These are phyloP conservation scores for Nasonia giraulti DNA, from an alignment of 1,140 invertebrate species.

Conservation along the genomic window DNA sequence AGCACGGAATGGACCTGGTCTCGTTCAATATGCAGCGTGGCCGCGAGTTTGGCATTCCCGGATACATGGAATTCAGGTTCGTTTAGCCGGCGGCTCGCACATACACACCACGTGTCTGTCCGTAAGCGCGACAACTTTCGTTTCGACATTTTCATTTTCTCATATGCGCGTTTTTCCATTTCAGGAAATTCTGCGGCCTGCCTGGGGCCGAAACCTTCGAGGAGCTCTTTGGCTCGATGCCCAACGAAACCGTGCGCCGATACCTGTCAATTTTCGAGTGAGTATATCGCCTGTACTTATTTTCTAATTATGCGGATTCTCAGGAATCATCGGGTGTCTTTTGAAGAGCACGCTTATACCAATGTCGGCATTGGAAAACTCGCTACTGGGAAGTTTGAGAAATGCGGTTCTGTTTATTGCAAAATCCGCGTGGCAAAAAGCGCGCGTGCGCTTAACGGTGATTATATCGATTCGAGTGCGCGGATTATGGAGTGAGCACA, in stretches of 20 bases:
- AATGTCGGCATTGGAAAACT: neutral
- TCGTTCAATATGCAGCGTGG: conserved; percentile 96
- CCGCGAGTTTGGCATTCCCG: conserved; percentile 92
- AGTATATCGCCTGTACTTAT: conserved; percentile 61
- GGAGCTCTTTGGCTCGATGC: conserved; percentile 90
- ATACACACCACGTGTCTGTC: too few species aligned
- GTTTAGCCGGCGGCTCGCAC: conserved; percentile 26
- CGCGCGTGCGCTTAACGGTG: too few species aligned
- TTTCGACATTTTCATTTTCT: conserved; percentile 33
- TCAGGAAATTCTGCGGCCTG: conserved; percentile 91
- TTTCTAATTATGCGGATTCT: conserved; percentile 1
- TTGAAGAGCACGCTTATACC: neutral
- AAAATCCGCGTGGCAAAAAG: neutral
- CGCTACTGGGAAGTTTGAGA: neutral
- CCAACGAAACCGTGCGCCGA: conserved; percentile 89
- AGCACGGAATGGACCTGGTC: conserved; percentile 93
- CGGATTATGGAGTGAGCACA: too few species aligned
- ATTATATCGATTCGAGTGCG: too few species aligned
- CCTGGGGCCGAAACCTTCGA: conserved; percentile 87
- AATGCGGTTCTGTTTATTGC: neutral
- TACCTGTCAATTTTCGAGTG: conserved; percentile 86
- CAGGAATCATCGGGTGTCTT: neutral
- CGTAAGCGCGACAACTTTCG: conserved; percentile 19
- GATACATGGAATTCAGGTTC: conserved; percentile 90
- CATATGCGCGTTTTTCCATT: conserved; percentile 45